phyloP scores from a whole-genome alignment of 2,797 vertebrate species.

The Ctenopoma kingsleyae region DNA sequence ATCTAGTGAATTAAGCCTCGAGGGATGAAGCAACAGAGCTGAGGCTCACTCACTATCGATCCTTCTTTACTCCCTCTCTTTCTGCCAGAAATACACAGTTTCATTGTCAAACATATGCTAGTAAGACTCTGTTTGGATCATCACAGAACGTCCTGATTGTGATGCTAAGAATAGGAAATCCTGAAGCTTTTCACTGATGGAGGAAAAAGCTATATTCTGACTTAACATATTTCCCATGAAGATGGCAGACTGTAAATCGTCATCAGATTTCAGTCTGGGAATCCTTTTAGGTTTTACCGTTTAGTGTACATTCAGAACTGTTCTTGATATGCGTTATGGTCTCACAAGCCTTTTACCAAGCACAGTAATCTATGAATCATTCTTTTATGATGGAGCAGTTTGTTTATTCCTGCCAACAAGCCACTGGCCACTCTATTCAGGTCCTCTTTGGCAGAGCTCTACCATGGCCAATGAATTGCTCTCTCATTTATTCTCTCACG shows the following conservation, averaged over 20 bases:
- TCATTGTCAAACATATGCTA: conserved; percentile 38
- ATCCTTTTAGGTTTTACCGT: conserved; percentile 24
- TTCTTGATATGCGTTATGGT: conserved; percentile 32
- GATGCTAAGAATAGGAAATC: conserved; percentile 36
- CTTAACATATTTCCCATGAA: conserved; percentile 21
- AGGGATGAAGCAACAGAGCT: conserved; percentile 76
- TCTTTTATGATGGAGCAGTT: conserved; percentile 56
- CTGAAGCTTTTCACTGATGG: neutral
- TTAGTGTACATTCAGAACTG: conserved; percentile 41
- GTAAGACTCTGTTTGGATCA: conserved; percentile 8
- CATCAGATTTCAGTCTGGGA: conserved; percentile 28
- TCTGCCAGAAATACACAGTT: conserved; percentile 54
- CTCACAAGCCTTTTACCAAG: conserved; percentile 25
- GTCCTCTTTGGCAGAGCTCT: conserved; percentile 43
- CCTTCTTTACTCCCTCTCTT: conserved; percentile 50
- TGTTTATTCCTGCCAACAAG: conserved; percentile 53
- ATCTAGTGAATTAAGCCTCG: conserved; percentile 76
- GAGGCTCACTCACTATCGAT: conserved; percentile 77
- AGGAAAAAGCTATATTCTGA: conserved; percentile 18
- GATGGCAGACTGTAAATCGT: neutral
- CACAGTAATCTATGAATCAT: conserved; percentile 60
- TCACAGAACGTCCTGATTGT: conserved; percentile 22
- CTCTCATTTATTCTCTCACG: conserved; percentile 54
- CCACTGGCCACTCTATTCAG: conserved; percentile 54
- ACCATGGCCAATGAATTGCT: conserved; percentile 37